Percentiles rank a stretch among this genome's conserved stretches.
Evolutionary conservation across 2,113 vertebrate species (phyloP).

Genomic region (Phaethon lepturus): DNA sequence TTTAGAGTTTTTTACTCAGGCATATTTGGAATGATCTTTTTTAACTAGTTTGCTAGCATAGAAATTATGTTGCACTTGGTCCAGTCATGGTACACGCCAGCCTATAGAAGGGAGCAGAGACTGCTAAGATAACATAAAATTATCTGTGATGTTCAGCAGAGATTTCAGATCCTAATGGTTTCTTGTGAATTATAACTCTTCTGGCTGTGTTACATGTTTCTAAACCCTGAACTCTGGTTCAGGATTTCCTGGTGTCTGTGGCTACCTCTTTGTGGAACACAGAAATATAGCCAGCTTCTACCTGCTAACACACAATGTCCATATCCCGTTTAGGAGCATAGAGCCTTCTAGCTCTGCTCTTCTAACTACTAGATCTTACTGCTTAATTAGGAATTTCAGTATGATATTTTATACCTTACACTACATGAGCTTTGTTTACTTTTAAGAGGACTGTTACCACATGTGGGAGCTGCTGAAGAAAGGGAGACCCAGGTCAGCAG

Average conservation of each 20-base stretch:
- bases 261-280: not conserved
- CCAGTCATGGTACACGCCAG: not conserved
- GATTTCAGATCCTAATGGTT: not conserved
- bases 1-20: not conserved
- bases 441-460: not conserved
- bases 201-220: not conserved
- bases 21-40: not conserved
- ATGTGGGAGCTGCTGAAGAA: not conserved
- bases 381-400: not conserved
- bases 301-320: not conserved
- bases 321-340: not conserved
- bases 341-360: not conserved
- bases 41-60: accelerated
- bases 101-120: not conserved
- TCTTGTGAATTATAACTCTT: not conserved
- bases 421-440: not conserved
- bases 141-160: not conserved
- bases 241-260: not conserved
- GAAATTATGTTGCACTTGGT: not conserved
- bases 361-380: not conserved
- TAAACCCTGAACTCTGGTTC: not conserved
- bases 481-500: not conserved
- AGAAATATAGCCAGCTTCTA: not conserved
- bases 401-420: not conserved
- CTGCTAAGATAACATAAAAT: not conserved